These are phyloP conservation scores for Naja naja DNA, from an alignment of 2,113 vertebrate species.

Conservation along the genomic window DNA sequence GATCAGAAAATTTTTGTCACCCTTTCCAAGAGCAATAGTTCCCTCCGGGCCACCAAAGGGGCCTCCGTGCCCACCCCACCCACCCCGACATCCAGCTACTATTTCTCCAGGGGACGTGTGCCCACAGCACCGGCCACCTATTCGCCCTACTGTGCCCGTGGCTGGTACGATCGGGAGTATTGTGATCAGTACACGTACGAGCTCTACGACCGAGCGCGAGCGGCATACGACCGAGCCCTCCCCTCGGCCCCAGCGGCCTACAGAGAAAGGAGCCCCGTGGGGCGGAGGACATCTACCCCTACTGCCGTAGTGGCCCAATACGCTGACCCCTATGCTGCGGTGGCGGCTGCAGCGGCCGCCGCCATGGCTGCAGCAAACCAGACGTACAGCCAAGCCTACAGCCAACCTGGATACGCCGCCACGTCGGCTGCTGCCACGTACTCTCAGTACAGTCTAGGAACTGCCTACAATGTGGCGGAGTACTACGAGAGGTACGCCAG, in stretches of 20 bases:
- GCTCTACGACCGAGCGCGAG: slow-evolving; percentile 58
- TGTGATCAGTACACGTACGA: slow-evolving; percentile 62
- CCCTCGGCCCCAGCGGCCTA: slow-evolving; percentile 54
- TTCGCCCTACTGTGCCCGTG: slow-evolving; percentile 42
- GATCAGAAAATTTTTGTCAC: slow-evolving; percentile 71
- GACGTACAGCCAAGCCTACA: slow-evolving; percentile 49
- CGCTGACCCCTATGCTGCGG: slow-evolving; percentile 35
- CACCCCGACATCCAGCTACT: slow-evolving; percentile 22
- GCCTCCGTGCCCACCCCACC: slow-evolving; percentile 35
- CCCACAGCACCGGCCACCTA: slow-evolving; percentile 35
- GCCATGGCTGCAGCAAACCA: slow-evolving; percentile 35
- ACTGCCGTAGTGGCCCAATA: slow-evolving; percentile 45
- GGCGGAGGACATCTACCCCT: slow-evolving; percentile 59
- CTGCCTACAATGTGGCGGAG: slow-evolving; percentile 66
- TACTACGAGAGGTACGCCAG: slow-evolving; percentile 70
- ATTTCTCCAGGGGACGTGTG: slow-evolving; percentile 32
- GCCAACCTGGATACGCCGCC: slow-evolving; percentile 29
- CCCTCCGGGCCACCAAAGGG: slow-evolving; percentile 49
- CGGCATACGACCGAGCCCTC: slow-evolving; percentile 58
- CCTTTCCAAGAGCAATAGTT: slow-evolving; percentile 67
- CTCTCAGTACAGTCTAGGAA: slow-evolving; percentile 61
- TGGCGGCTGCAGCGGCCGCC: background rate
- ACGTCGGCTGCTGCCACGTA: slow-evolving; percentile 41
- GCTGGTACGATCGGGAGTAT: slow-evolving; percentile 63
- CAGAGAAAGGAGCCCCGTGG: slow-evolving; percentile 67